Evolutionary conservation across 2,888 invertebrate genomes (phyloP).

Genomic region (Prionchulus punctatus): DNA sequence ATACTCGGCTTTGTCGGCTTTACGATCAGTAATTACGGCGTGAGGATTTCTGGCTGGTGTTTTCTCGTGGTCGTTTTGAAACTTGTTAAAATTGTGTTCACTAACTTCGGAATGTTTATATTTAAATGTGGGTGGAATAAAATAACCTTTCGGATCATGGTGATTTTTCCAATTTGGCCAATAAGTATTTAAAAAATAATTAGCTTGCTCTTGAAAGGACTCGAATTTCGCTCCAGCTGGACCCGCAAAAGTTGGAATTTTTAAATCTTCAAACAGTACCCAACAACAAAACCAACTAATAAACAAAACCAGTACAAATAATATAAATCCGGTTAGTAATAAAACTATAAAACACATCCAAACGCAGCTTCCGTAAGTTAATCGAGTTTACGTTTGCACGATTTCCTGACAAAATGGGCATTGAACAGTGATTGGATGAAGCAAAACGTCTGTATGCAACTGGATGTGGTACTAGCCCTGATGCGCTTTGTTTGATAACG

Average conservation of each 20-base stretch:
- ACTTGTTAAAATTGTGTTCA: neutral
- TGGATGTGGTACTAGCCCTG: no score
- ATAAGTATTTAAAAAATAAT: neutral
- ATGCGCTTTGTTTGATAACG: no score
- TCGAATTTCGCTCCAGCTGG: no score
- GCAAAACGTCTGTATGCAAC: no score
- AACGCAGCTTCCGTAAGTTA: neutral
- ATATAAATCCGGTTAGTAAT: neutral
- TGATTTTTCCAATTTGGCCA: neutral
- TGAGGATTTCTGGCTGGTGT: neutral
- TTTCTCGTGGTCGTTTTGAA: neutral
- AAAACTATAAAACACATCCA: neutral
- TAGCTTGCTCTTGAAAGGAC: no score
- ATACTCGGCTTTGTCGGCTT: neutral
- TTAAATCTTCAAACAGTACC: neutral
- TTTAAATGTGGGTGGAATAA: neutral
- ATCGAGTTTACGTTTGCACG: neutral
- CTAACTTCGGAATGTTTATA: neutral
- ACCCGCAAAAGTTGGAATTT: no score
- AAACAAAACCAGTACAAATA: no score
- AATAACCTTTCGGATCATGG: neutral
- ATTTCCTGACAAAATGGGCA: neutral
- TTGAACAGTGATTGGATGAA: neutral
- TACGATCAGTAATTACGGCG: neutral
- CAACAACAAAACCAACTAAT: neutral